Conservation (phyloP, 2,888 invertebrate species). For the Acrobasis suavella region DNA sequence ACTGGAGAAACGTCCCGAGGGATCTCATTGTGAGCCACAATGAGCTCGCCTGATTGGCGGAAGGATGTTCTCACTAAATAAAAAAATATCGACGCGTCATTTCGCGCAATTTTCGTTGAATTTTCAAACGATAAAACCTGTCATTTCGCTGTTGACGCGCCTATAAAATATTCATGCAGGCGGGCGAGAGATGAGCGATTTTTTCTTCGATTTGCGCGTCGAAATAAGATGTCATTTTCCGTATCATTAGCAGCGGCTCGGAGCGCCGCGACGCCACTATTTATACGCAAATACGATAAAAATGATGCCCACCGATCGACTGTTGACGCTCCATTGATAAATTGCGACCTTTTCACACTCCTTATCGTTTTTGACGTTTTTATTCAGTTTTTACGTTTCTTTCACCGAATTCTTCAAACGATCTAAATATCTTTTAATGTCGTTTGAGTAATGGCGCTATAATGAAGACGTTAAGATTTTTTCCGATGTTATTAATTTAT, state of each 20-base stretch:
- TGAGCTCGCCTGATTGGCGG: conserved; percentile 80
- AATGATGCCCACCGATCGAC: conserved; percentile 79
- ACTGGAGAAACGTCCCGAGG: conserved; percentile 70
- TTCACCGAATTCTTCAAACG: conserved; percentile 37
- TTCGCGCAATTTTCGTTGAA: conserved; percentile 80
- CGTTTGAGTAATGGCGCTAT: conserved; percentile 46
- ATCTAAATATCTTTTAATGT: conserved; percentile 51
- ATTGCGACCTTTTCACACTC: conserved; percentile 75
- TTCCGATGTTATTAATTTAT: conserved; percentile 3
- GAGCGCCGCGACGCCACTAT: conserved; percentile 77
- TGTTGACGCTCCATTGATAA: conserved; percentile 81
- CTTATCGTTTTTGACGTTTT: conserved; percentile 58
- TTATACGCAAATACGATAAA: conserved; percentile 82
- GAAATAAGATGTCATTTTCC: conserved; percentile 84
- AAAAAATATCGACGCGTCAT: conserved; percentile 81
- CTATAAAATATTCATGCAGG: conserved; percentile 82
- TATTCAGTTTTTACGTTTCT: conserved; percentile 49
- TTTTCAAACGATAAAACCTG: conserved; percentile 83
- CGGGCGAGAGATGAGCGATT: conserved; percentile 79
- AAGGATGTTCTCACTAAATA: conserved; percentile 82
- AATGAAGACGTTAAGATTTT: conserved; percentile 23
- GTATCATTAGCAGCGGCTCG: conserved; percentile 80
- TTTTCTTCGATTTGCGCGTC: conserved; percentile 81
- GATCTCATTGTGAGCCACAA: conserved; percentile 75
- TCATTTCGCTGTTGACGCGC: conserved; percentile 82